Conservation (phyloP, 2,888 invertebrate species). For the Scrobipalpa atriplicella region DNA sequence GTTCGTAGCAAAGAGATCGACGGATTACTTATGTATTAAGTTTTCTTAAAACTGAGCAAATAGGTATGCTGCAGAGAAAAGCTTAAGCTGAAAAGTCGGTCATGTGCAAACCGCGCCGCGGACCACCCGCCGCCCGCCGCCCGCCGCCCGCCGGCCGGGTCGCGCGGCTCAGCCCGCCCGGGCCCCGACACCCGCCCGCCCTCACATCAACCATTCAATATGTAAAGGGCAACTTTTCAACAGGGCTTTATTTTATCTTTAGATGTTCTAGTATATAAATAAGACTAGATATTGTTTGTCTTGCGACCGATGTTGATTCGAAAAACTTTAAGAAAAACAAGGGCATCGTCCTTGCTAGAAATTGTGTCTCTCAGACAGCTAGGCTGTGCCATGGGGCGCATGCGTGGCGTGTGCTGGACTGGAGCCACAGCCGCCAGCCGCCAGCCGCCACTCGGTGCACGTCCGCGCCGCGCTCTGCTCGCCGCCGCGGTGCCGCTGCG, state of each 20-base stretch:
- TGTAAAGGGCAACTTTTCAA: neutral
- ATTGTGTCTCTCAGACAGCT: neutral
- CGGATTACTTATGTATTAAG: neutral
- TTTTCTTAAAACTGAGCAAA: neutral
- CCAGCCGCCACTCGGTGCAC: slow-evolving; percentile 19
- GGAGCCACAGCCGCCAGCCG: slow-evolving; percentile 17
- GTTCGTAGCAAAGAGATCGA: neutral
- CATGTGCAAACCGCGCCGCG: neutral
- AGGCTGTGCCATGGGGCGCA: slow-evolving; percentile 4
- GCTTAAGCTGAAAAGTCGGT: slow-evolving; percentile 12
- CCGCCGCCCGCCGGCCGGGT: too few relatives aligned
- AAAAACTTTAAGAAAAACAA: neutral
- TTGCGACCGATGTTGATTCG: neutral
- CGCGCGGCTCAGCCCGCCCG: too few relatives aligned
- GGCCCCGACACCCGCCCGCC: neutral
- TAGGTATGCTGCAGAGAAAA: neutral
- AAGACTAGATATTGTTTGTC: neutral
- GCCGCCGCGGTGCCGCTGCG: slow-evolving; percentile 17
- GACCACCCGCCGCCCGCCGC: neutral
- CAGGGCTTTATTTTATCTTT: neutral
- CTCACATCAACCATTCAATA: neutral
- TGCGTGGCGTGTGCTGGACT: neutral
- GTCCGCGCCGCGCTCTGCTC: slow-evolving; percentile 25
- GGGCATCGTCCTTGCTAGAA: neutral
- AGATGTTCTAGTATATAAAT: neutral